Conservation (phyloP, 2,113 vertebrate genomes). For the Chloebia gouldiae region DNA sequence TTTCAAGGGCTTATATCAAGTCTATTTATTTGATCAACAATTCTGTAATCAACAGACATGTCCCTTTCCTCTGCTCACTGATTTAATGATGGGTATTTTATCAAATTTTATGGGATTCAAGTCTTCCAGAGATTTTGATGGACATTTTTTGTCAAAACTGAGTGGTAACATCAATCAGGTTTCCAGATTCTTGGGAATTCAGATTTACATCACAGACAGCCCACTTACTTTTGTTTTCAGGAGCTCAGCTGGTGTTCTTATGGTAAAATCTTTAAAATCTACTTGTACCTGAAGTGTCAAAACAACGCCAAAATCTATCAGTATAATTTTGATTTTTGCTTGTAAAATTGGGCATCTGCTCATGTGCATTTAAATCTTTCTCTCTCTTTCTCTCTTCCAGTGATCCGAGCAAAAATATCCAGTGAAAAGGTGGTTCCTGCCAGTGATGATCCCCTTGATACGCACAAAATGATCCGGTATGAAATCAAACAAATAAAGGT, state of each 20-base stretch:
- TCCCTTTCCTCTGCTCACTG: neutral
- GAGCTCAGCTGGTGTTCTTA: neutral
- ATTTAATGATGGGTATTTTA: neutral
- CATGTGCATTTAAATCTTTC: neutral
- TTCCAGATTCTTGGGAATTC: neutral
- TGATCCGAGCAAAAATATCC: slow-evolving; percentile 87
- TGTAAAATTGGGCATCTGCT: neutral
- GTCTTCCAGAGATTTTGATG: neutral
- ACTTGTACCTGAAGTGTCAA: neutral
- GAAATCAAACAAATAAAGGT: slow-evolving; percentile 98
- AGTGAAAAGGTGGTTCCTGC: slow-evolving; percentile 88
- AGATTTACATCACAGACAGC: neutral
- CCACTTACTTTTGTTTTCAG: neutral
- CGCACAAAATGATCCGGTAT: slow-evolving; percentile 90
- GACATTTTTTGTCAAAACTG: neutral
- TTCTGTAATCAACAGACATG: neutral
- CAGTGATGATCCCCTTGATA: slow-evolving; percentile 77
- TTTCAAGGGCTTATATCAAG: neutral
- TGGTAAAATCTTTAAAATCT: neutral
- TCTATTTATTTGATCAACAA: neutral
- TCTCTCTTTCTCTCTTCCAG: slow-evolving; percentile 64
- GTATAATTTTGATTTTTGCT: neutral
- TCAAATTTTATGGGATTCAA: neutral
- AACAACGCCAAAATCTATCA: neutral
- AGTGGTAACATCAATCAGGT: neutral